Evolutionary conservation across 1,140 invertebrate species (phyloP), one percentile per base, ranked within the genome.

Genomic region (Sycobia sp.): DNA sequence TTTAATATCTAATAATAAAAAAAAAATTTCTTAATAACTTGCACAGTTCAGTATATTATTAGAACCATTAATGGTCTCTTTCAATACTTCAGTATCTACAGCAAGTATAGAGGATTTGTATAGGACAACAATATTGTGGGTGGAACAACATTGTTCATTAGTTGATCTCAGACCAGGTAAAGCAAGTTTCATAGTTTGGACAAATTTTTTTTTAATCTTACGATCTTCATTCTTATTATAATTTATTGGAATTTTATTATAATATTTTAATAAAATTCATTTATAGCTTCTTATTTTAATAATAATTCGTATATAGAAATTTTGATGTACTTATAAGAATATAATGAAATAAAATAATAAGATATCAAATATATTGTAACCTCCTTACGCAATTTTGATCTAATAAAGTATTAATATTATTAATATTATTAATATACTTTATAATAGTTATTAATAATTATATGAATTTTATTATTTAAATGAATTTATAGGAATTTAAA

Each of bases 91-190:
- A 69, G 95, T 98, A 32, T 96, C 94, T 20, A 96, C 94, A 66
- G 88, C 90, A 62, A 96, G 90, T 83, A 80, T 93, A 60, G 93
- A 97, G 67, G 96, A 98, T 82, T 84, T 98, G 62, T 95, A 93
- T 79, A 88, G 93, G 66, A 95, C 94, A 62, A 94, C 93, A 59
- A 85, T 95, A 68, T 84, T 91, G 29, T 99, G 96, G 96, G 88
- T 96, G 32, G 95, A 98, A 76, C 94, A 98, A 75, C 93, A 96
- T 81, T 98, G 96, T 82, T 95, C 94, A 11, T 86, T 98, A 60
- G 89, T 93, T 65, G 89, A 94, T 83, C 89, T 98, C 75, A 88
- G 96, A 75, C 94, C 94, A 80, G 91, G 95, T 96, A 86, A 16
- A 58, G 46, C 46, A 55, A 38, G 34, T n/a, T 18, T 44, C 0